These are phyloP conservation scores for Trichogramma evanescens DNA, from an alignment of 2,888 invertebrate species.

Conservation along the genomic window DNA sequence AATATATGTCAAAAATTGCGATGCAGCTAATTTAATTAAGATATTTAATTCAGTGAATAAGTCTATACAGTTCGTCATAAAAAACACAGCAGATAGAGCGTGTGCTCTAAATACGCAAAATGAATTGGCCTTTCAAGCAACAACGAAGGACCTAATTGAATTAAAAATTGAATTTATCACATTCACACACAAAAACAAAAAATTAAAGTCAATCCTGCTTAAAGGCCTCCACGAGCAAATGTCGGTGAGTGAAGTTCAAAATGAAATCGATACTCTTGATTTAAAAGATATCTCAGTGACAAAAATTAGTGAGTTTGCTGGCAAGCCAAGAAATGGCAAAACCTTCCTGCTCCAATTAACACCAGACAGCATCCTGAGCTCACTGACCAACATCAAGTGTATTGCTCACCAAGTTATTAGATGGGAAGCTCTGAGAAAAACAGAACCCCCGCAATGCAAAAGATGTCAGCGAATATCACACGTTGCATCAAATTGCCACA, in stretches of 20 bases:
- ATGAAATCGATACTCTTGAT: not conserved
- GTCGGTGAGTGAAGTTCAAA: not conserved
- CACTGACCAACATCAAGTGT: not conserved
- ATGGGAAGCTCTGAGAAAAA: not conserved
- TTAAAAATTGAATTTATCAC: not conserved
- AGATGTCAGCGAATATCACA: not conserved
- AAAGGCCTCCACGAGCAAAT: not conserved
- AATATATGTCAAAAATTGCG: too few relatives aligned
- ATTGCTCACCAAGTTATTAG: not conserved
- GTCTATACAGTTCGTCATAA: too few relatives aligned
- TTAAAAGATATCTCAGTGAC: not conserved
- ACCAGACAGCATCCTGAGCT: not conserved
- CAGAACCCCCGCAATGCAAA: not conserved
- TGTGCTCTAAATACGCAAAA: too few relatives aligned
- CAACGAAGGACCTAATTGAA: not conserved
- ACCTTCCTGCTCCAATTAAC: not conserved
- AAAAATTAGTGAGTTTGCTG: too few relatives aligned
- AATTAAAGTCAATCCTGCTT: not conserved
- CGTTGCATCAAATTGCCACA: not conserved
- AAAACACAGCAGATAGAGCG: too few relatives aligned
- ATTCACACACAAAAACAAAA: not conserved
- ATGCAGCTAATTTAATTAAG: too few relatives aligned
- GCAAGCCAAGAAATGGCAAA: not conserved
- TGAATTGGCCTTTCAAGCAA: too few relatives aligned
- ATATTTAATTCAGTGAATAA: too few relatives aligned